Evolutionary conservation across 2,888 invertebrate species (phyloP), one percentile per base, ranked within the genome.

Genomic region (Campaea margaritaria): DNA sequence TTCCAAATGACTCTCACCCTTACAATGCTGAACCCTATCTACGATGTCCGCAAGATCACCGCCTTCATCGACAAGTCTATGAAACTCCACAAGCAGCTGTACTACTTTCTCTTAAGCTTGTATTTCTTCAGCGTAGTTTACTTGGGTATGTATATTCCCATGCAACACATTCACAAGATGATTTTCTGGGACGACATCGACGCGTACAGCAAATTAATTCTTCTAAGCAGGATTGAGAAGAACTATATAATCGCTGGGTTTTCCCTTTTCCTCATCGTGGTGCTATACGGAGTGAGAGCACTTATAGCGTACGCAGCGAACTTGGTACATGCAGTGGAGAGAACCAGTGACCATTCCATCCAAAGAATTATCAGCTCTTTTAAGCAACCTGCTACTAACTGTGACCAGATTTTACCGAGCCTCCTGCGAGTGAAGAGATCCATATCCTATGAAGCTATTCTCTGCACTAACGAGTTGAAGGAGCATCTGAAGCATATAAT

Each of bases 211-310:
- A 89, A 86, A 63, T 5, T 83, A 2, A 43, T 78, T 0, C 46
- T 86, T 1, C 58, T 89, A 0, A 79, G 74, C 42, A 77, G 72
- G n/a, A 72, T 86, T 0, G 88, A 89, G 58, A 88, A 84, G 72
- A 85, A 85, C 57, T 90, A 89, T 56, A 78, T 86, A 0, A 80
- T 87, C 12, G 82, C 89, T 56, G 89, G 89, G n/a, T 89, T 88
- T 53, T 90, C 90, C 0, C 73, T 90, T 11, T 89, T 88, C 55
- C 67, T 91, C 38, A 79, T 86, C 0, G 81, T 89, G 3, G 84
- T 88, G 0, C 58, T 82, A 14, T 85, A 82, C 43, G 89, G 89
- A 2, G 59, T 89, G 0, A 75, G 74, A 75, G 75, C 80, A 3
- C 67, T 90, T 27, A 59, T 86, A 1, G 65, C 74, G 0, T 89